phyloP scores from a whole-genome alignment of 2,113 vertebrate species.

The Zingel zingel region DNA sequence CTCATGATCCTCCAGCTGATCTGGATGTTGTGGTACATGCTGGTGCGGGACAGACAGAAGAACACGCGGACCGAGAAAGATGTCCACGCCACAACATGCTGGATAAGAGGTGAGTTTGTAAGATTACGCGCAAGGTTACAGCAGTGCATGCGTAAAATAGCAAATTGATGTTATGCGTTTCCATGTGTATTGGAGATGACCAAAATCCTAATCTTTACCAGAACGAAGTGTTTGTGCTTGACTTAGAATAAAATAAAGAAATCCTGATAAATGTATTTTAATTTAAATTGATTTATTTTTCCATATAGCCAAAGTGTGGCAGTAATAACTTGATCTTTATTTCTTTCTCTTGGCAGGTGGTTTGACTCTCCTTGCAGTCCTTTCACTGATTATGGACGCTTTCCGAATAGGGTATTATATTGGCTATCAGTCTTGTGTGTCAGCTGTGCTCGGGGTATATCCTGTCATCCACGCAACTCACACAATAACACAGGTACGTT shows the following conservation, averaged over 20 bases:
- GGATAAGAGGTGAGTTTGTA: slow-evolving; percentile 90
- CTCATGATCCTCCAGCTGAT: slow-evolving; percentile 94
- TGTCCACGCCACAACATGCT: slow-evolving; percentile 90
- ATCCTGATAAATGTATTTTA: background rate
- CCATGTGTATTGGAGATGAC: background rate
- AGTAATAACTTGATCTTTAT: background rate
- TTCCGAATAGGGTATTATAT: slow-evolving; percentile 95
- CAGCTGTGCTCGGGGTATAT: slow-evolving; percentile 90
- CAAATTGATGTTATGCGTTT: background rate
- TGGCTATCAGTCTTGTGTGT: slow-evolving; percentile 91
- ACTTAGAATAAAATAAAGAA: background rate
- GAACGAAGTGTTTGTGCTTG: background rate
- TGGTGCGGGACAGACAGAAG: slow-evolving; percentile 85
- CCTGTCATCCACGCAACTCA: slow-evolving; percentile 91
- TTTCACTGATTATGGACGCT: slow-evolving; percentile 93
- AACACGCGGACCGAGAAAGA: slow-evolving; percentile 87
- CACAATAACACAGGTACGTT: slow-evolving; percentile 92
- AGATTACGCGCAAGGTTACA: background rate
- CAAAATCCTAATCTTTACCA: background rate
- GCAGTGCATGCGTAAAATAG: background rate
- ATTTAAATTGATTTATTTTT: background rate
- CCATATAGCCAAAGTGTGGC: background rate
- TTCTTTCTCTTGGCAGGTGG: slow-evolving; percentile 84
- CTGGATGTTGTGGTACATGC: slow-evolving; percentile 97
- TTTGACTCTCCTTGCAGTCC: slow-evolving; percentile 91